A percentile compares a stretch with the other conserved stretches of the same genome.
These are phyloP conservation scores for Graptemys geographica DNA, from an alignment of 2,797 vertebrate species.

Conservation along the genomic window DNA sequence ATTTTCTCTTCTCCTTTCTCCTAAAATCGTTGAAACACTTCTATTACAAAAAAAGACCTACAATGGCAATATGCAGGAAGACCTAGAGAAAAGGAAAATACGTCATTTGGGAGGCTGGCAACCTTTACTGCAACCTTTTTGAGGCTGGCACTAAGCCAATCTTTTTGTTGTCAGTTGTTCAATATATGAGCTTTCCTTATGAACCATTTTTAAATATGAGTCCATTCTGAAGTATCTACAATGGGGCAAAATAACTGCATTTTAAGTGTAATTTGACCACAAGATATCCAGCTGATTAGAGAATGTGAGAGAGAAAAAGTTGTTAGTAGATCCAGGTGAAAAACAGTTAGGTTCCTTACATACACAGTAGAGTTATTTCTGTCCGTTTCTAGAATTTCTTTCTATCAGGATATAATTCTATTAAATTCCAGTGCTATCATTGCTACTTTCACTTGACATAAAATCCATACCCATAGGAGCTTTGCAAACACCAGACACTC, in stretches of 20 bases:
- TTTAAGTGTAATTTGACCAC: neutral
- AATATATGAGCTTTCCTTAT: neutral
- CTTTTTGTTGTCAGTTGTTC: neutral
- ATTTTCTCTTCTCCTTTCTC: neutral
- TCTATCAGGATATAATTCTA: conserved; percentile 40
- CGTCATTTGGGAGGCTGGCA: neutral
- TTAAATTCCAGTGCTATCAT: conserved; percentile 33
- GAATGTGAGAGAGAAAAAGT: neutral
- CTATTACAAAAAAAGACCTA: neutral
- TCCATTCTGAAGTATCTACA: neutral
- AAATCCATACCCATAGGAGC: conserved; percentile 70
- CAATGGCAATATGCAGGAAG: neutral
- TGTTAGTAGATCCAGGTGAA: neutral
- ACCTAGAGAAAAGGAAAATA: neutral
- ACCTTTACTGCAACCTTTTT: neutral
- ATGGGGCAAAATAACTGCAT: neutral
- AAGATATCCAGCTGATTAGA: neutral
- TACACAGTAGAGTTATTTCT: neutral
- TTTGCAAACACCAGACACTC: conserved; percentile 19
- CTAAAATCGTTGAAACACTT: neutral
- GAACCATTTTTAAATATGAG: neutral
- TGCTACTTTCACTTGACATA: conserved; percentile 61
- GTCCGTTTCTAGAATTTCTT: conserved; percentile 16
- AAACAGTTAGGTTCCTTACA: conserved; percentile 9
- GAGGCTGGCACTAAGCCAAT: neutral